These are phyloP conservation scores for Eupithecia subumbrata DNA, from an alignment of 2,888 invertebrate species.

Conservation along the genomic window DNA sequence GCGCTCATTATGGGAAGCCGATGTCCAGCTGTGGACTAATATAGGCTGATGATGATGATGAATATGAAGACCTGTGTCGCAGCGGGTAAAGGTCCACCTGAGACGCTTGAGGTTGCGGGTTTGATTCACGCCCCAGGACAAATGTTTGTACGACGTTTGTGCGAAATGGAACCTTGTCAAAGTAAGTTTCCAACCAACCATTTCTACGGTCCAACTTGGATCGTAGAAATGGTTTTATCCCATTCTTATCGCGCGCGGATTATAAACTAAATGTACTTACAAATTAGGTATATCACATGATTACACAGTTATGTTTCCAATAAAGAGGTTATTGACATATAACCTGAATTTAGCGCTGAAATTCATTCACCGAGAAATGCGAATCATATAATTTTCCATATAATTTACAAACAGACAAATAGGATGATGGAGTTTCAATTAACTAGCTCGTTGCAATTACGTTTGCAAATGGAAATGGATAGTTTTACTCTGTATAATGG, in stretches of 20 bases:
- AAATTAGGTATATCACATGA: no score
- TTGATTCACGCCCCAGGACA: no score
- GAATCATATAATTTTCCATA: not conserved
- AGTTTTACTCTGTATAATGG: not conserved
- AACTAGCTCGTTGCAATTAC: not conserved
- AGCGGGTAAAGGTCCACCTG: not conserved
- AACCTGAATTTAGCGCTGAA: not conserved
- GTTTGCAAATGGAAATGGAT: constrained; percentile 7
- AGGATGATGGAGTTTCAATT: constrained; percentile 7
- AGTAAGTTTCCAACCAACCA: no score
- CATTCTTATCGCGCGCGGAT: not conserved
- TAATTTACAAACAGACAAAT: not conserved
- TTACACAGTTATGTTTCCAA: not conserved
- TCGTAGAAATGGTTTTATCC: no score
- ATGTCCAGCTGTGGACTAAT: no score
- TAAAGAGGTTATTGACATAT: not conserved
- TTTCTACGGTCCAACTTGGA: no score
- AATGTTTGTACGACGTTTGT: no score
- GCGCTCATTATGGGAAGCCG: no score
- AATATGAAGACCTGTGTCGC: not conserved
- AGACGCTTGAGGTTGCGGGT: not conserved
- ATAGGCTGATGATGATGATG: no score
- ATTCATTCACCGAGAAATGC: not conserved
- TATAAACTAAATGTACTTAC: not conserved
- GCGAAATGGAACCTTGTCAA: no score